Percentiles rank a stretch among this genome's conserved stretches.
These are phyloP conservation scores for Parnassius smintheus DNA, from an alignment of 2,888 invertebrate genomes.

Conservation along the genomic window DNA sequence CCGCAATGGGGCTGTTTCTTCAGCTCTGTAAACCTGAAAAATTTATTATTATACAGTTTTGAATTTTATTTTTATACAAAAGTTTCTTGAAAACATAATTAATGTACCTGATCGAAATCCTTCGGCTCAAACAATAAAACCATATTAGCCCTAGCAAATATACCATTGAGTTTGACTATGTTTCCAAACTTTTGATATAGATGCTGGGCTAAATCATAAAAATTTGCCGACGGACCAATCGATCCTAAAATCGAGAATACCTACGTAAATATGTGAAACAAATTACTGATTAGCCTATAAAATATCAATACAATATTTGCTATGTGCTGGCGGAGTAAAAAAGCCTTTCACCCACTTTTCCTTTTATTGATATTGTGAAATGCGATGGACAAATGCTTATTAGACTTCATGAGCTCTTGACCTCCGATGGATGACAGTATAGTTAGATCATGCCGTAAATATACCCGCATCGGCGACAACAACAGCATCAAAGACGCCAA, in stretches of 20 bases:
- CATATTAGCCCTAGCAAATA: conserved; percentile 53
- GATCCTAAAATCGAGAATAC: conserved; percentile 43
- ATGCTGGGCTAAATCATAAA: conserved; percentile 45
- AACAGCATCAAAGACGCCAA: no score
- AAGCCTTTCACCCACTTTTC: no score
- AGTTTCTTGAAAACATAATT: not conserved
- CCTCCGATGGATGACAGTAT: no score
- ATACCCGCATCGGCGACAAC: no score
- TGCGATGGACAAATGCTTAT: no score
- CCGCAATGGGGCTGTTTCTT: conserved; percentile 63
- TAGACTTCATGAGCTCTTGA: no score
- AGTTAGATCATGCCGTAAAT: no score
- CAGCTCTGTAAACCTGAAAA: conserved; percentile 63
- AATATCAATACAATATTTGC: not conserved
- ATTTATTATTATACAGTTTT: not conserved
- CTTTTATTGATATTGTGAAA: no score
- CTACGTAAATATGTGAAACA: not conserved
- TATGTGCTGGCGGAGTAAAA: no score
- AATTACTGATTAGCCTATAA: no score
- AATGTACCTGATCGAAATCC: conserved; percentile 51
- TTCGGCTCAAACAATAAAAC: conserved; percentile 63
- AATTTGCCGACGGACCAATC: conserved; percentile 50
- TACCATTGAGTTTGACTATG: conserved; percentile 58
- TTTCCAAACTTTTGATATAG: conserved; percentile 55
- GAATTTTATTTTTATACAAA: not conserved